These are phyloP conservation scores for Drosophila watanabei DNA, from an alignment of 1,140 invertebrate species.

Conservation along the genomic window DNA sequence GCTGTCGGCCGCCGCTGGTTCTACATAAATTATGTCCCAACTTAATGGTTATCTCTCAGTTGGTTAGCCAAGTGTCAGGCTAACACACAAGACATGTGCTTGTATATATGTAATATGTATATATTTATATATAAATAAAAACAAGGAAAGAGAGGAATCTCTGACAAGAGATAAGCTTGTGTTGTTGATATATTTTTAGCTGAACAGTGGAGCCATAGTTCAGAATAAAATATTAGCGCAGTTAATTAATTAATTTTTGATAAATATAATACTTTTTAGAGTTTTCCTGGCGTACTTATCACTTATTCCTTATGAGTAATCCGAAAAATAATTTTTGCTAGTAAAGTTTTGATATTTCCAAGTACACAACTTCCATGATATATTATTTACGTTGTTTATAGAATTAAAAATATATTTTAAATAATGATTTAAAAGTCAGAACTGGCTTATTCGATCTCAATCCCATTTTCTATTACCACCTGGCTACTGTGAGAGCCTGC, in stretches of 20 bases:
- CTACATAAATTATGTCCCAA: conserved; percentile 63
- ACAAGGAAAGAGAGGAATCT: too few species aligned
- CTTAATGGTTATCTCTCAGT: conserved; percentile 70
- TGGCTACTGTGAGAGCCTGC: conserved; percentile 17
- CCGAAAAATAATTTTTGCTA: too few species aligned
- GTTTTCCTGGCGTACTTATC: too few species aligned
- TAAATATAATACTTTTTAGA: too few species aligned
- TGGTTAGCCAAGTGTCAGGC: conserved; percentile 60
- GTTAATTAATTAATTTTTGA: too few species aligned
- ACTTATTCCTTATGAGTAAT: too few species aligned
- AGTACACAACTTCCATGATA: background rate
- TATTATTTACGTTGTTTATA: background rate
- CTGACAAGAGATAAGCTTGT: conserved; percentile 1
- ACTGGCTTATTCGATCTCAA: background rate
- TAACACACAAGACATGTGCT: conserved; percentile 39
- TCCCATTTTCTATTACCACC: background rate
- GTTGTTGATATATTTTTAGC: conserved; percentile 2
- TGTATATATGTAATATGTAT: background rate
- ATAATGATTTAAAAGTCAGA: background rate
- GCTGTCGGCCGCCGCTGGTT: conserved; percentile 38
- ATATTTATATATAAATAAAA: background rate
- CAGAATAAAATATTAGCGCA: background rate
- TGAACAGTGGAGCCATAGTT: conserved; percentile 5
- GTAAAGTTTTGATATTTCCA: too few species aligned
- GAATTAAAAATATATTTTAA: background rate